Base-by-base conservation (phyloP, 2,113 vertebrate genomes). In the Ptyas mucosa region DNA sequence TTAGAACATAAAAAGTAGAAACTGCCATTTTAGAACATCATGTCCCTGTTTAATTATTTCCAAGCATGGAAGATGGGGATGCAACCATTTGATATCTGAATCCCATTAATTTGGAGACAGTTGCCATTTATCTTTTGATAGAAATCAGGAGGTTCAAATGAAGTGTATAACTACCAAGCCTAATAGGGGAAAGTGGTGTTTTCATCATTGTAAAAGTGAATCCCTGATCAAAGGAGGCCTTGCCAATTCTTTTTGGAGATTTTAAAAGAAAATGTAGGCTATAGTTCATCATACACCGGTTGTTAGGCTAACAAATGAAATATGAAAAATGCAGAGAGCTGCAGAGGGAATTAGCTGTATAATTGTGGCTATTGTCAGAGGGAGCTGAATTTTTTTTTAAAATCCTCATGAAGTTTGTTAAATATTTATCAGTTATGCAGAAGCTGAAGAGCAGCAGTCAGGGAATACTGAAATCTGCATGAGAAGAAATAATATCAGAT, bases 71-170 rank as follows among this genome's bases (percentile, higher is more conserved):
- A 91, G 91, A 86, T 92, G 58, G 89, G 96, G 96, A 95, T 88
- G 90, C 61, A 92, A 61, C 64, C 90, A 94, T 97, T 94, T 94
- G 69, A 89, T 89, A 94, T 88, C 95, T 88, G n/a, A 91, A 91
- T 95, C 95, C 95, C 94, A 96, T 97, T 97, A 97, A 95, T 96
- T 94, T 94, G 94, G 85, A 94, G 96, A 97, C 95, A 97, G 94
- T 95, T 97, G 96, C 96, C 97, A 97, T 95, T 97, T 97, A 96
- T 93, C 91, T 95, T 96, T 92, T 96, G 93, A 97, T 89, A 90
- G 93, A 96, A 96, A 93, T 57, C 92, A 95, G 93, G 96, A 91
- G 95, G 96, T 94, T 92, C 92, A 96, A 93, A 85, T 90, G 96
- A 96, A 95, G 95, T 96, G 95, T 61, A 96, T 34, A 93, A 49